A percentile compares a stretch with the other conserved stretches of the same genome.
Evolutionary conservation across 2,113 vertebrate species (phyloP).

Genomic region (Girardinichthys multiradiatus): DNA sequence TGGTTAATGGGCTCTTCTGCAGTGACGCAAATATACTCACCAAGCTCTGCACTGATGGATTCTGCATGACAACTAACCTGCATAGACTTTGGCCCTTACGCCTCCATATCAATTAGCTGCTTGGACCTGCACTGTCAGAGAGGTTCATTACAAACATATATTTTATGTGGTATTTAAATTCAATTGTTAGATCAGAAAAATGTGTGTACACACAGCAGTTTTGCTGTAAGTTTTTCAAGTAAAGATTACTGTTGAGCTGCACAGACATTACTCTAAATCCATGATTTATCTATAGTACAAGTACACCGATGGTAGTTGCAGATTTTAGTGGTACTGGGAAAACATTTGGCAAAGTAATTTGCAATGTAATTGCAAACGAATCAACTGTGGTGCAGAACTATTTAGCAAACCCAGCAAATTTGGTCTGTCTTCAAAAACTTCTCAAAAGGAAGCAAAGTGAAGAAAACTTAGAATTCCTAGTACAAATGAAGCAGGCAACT

Average conservation of each 20-base stretch:
- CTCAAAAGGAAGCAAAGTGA: background rate
- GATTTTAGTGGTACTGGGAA: no score
- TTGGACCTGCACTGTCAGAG: background rate
- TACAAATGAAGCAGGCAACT: background rate
- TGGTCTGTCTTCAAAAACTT: background rate
- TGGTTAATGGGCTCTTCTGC: constrained; percentile 77
- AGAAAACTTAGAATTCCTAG: background rate
- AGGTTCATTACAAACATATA: background rate
- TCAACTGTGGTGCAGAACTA: no score
- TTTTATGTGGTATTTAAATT: background rate
- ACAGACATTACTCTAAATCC: background rate
- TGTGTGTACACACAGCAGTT: background rate
- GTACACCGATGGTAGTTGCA: background rate
- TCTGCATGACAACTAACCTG: constrained; percentile 65
- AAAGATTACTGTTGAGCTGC: background rate
- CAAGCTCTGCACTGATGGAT: constrained; percentile 67
- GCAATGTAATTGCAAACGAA: background rate
- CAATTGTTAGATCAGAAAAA: background rate
- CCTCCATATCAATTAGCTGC: constrained; percentile 24
- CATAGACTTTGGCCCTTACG: constrained; percentile 37
- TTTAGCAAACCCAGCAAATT: background rate
- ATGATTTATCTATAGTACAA: background rate
- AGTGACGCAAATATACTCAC: constrained; percentile 72
- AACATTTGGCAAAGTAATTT: background rate
- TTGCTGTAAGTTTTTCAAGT: background rate